Base-by-base conservation (phyloP, 2,888 invertebrate species). In the Hemicrepidius hirtus region DNA sequence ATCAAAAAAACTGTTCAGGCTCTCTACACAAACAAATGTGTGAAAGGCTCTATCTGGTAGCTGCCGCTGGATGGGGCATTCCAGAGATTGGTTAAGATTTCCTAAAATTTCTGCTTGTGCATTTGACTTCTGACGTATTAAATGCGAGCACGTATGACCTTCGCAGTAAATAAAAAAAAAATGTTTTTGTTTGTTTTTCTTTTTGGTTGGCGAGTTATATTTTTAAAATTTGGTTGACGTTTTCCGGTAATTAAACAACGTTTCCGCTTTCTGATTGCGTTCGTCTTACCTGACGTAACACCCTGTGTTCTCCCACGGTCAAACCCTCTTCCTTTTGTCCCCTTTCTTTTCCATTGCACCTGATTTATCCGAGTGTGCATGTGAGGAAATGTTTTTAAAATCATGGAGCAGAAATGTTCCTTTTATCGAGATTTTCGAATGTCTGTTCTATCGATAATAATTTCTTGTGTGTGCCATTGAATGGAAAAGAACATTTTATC, bases 221-320 rank as follows among this genome's bases (percentile, higher is more conserved):
- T 53, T 24, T 53, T 53, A 9, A 10, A 21, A 2, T 53, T 3
- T 28, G n/a, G 64, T 50, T 69, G 53, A 63, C 57, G 57, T 57
- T 70, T 70, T 70, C 53, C 49, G 37, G 40, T 68, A 49, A 68
- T 63, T 63, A 69, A 20, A 18, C 35, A 62, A 49, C 18, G 46
- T 69, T 55, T 62, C 55, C 62, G 69, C 40, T 44, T 55, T 63
- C 12, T 55, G 53, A 10, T 50, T 32, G 21, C n/a, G 28, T 59
- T 60, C 59, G 71, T 71, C 46, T 71, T 66, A 71, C 59, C 66
- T 66, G 71, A 66, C 55, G 41, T 63, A 59, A 46, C 71, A 71
- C 59, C 60, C 66, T 35, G 32, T 44, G 49, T 64, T n/a, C 50
- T 66, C 71, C 66, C 66, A 65, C 69, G 69, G 62, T 69, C 53